Percentiles rank a stretch among this genome's conserved stretches.
These are phyloP conservation scores for Taxidea taxus DNA, from an alignment of 2,113 vertebrate species.

Conservation along the genomic window DNA sequence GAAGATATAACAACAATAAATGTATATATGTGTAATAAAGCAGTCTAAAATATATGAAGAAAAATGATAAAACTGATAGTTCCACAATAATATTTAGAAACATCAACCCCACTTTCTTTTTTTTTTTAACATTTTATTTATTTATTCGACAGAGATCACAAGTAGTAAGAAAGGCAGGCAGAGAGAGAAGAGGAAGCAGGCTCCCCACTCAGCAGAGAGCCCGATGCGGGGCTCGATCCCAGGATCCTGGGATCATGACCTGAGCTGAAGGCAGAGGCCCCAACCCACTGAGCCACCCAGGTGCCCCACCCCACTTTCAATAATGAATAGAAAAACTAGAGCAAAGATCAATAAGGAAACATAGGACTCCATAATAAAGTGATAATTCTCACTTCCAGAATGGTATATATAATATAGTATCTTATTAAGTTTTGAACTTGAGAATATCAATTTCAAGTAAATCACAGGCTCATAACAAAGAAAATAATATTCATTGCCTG, in stretches of 20 bases:
- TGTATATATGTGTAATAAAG: background rate
- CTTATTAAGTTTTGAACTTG: background rate
- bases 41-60: background rate
- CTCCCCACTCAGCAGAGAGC: too few relatives aligned
- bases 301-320: too few relatives aligned
- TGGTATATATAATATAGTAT: background rate
- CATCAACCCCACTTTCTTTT: background rate
- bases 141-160: too few relatives aligned
- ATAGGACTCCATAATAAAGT: background rate
- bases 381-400: background rate
- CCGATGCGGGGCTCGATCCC: too few relatives aligned
- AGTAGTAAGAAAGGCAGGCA: too few relatives aligned
- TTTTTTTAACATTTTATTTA: too few relatives aligned
- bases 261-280: too few relatives aligned
- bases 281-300: too few relatives aligned
- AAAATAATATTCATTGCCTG: background rate
- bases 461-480: background rate
- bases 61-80: background rate
- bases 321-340: background rate
- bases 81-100: background rate
- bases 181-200: too few relatives aligned
- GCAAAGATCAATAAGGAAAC: background rate
- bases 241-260: too few relatives aligned
- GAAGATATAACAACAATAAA: background rate
- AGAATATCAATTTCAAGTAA: background rate